A percentile compares a stretch with the other conserved stretches of the same genome.
Evolutionary conservation across 2,888 invertebrate genomes (phyloP).

Genomic region (Schizotus pectinicornis): DNA sequence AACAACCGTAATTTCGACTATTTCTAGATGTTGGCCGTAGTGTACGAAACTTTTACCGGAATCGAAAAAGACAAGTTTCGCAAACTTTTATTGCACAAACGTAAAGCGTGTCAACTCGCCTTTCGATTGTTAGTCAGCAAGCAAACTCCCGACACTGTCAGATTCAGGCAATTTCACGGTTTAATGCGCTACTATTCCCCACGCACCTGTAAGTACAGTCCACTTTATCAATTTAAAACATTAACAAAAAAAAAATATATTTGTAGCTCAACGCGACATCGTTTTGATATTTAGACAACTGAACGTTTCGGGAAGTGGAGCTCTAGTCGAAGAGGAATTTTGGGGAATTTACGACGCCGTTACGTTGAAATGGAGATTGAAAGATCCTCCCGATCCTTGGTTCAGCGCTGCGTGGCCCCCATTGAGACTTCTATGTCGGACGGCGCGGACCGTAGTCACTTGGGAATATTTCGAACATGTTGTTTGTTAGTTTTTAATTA

Average conservation of each 20-base stretch:
- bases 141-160: slow-evolving; percentile 71
- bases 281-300: slow-evolving; percentile 82
- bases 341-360: slow-evolving; percentile 73
- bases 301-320: slow-evolving; percentile 71
- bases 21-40: slow-evolving; percentile 81
- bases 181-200: slow-evolving; percentile 80
- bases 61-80: slow-evolving; percentile 86
- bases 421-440: slow-evolving; percentile 67
- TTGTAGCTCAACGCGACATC: slow-evolving; percentile 71
- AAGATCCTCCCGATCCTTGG: slow-evolving; percentile 75
- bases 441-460: slow-evolving; percentile 67
- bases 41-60: slow-evolving; percentile 87
- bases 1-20: neutral
- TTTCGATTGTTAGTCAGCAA: slow-evolving; percentile 82
- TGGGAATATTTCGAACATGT: slow-evolving; percentile 78
- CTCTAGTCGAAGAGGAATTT: slow-evolving; percentile 76
- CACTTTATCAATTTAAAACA: too few relatives aligned
- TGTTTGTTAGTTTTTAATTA: slow-evolving; percentile 67
- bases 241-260: too few relatives aligned
- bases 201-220: slow-evolving; percentile 69
- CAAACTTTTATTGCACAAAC: slow-evolving; percentile 79
- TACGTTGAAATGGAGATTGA: slow-evolving; percentile 76
- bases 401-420: slow-evolving; percentile 68
- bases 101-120: slow-evolving; percentile 81
- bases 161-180: slow-evolving; percentile 79